Percentiles rank a stretch among this genome's conserved stretches.
Conservation (phyloP, 2,113 vertebrate species). For the Hemibagrus wyckioides region DNA sequence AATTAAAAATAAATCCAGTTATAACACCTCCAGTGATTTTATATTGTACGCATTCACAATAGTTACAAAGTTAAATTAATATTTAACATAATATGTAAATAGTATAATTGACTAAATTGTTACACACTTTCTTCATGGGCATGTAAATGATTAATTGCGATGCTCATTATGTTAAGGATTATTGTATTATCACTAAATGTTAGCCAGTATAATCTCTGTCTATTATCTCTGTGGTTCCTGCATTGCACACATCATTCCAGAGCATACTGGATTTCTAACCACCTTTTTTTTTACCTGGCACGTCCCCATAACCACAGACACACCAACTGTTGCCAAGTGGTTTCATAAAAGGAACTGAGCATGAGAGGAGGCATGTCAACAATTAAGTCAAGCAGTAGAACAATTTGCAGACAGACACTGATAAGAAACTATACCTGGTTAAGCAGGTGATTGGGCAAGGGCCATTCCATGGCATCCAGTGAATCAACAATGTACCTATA, state of each 20-base stretch:
- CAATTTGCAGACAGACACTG: background rate
- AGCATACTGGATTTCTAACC: background rate
- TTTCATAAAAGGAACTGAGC: background rate
- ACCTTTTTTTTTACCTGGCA: too few species aligned
- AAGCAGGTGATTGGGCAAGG: background rate
- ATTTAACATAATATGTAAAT: background rate
- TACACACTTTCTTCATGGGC: background rate
- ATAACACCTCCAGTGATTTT: background rate
- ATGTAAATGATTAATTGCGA: background rate
- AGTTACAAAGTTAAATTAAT: background rate
- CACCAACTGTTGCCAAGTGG: too few species aligned
- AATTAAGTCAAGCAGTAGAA: background rate
- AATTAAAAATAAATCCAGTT: background rate
- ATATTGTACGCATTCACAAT: background rate
- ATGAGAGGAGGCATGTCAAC: background rate
- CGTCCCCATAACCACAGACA: background rate
- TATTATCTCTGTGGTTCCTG: slow-evolving; percentile 8
- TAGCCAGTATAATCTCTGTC: background rate
- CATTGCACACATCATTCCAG: background rate
- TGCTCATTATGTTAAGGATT: background rate
- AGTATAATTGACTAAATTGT: background rate
- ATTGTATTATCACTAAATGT: background rate
- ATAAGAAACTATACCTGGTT: background rate
- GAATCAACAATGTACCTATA: background rate
- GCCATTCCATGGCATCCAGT: background rate